phyloP scores from a whole-genome alignment of 2,113 vertebrate genomes.

The Cochlearius cochlearius region DNA sequence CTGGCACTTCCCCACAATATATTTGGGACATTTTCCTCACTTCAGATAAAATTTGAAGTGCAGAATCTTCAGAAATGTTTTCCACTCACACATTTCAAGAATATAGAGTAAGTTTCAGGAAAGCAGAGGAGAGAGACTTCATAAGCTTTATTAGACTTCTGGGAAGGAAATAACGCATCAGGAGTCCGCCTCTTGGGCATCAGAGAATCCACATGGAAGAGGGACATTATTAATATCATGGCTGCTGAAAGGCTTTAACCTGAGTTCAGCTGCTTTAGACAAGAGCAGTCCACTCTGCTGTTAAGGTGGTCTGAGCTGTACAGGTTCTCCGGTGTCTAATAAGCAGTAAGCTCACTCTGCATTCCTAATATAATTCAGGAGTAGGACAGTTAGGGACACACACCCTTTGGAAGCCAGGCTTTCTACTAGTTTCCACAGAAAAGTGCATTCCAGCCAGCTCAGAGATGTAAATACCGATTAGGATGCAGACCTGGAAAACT shows the following conservation, averaged over 20 bases:
- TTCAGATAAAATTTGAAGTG: neutral
- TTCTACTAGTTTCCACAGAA: neutral
- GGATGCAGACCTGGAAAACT: neutral
- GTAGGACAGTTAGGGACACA: neutral
- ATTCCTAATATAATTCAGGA: neutral
- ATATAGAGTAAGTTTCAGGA: neutral
- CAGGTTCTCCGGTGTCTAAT: neutral
- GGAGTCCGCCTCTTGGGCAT: neutral
- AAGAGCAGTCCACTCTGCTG: neutral
- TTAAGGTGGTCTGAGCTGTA: neutral
- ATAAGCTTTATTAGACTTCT: neutral
- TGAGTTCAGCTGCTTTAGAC: neutral
- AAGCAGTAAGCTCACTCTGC: neutral
- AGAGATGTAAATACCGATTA: neutral
- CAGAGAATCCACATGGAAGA: neutral
- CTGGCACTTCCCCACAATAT: slow-evolving; percentile 7
- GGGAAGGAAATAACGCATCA: neutral
- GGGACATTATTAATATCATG: neutral
- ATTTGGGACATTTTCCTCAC: slow-evolving; percentile 22
- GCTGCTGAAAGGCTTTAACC: neutral
- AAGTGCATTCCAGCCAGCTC: neutral
- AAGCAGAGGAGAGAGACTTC: neutral
- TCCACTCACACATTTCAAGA: neutral
- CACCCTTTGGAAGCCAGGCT: neutral
- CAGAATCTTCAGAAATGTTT: slow-evolving; percentile 4